Conservation (phyloP, 2,888 invertebrate genomes). For the Brenthis hecate region DNA sequence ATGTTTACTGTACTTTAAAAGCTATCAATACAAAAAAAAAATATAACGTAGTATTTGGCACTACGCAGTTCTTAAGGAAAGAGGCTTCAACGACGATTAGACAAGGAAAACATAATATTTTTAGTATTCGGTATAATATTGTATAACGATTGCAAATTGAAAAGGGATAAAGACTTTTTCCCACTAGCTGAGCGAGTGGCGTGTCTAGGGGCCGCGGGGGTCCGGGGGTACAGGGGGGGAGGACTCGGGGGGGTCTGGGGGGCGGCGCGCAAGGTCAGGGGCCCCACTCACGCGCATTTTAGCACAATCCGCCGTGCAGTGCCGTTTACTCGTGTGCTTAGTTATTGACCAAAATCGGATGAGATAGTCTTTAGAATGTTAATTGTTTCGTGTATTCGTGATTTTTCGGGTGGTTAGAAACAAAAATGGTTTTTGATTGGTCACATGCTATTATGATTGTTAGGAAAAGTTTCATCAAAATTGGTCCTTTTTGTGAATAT, state of each 20-base stretch:
- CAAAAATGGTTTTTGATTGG: background rate
- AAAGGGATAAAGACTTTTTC: constrained; percentile 44
- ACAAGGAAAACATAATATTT: background rate
- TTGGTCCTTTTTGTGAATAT: background rate
- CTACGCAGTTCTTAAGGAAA: constrained; percentile 6
- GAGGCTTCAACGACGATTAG: background rate
- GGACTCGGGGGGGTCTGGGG: constrained; percentile 44
- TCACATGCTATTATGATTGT: background rate
- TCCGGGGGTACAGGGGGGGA: constrained; percentile 54
- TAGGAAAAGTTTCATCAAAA: background rate
- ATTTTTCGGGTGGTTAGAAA: constrained; percentile 7
- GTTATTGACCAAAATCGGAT: constrained; percentile 34
- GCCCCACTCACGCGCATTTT: constrained; percentile 60
- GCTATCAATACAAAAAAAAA: background rate
- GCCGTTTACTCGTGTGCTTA: constrained; percentile 29
- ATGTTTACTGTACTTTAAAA: background rate
- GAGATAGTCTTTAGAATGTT: constrained; percentile 33
- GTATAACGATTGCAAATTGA: constrained; percentile 22
- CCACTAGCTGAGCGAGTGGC: constrained; percentile 39
- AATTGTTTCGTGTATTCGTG: constrained; percentile 28
- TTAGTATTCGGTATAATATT: constrained; percentile 11
- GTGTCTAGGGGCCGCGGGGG: constrained; percentile 54
- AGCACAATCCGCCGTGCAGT: constrained; percentile 33
- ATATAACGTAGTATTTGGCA: background rate
- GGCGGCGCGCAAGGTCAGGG: constrained; percentile 66